Percentiles rank a stretch among this genome's conserved stretches.
Conservation (phyloP, 1,140 invertebrate genomes). For the Ceratitis capitata region DNA sequence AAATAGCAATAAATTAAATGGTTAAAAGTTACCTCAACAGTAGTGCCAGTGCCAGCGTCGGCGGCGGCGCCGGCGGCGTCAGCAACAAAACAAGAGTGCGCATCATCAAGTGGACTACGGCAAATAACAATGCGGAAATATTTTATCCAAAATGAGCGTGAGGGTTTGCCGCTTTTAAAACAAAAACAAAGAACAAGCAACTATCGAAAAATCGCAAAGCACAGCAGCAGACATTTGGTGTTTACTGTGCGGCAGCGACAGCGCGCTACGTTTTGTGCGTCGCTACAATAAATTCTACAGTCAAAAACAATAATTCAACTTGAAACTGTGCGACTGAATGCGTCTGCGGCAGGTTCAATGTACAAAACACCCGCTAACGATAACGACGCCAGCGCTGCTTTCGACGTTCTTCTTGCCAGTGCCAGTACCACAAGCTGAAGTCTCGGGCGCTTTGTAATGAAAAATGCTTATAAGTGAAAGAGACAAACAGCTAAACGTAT, state of each 20-base stretch:
- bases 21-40: conserved; percentile 37
- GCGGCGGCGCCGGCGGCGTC: conserved; percentile 39
- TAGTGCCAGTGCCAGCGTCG: conserved; percentile 20
- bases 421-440: neutral
- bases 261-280: neutral
- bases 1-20: conserved; percentile 36
- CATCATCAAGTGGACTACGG: conserved; percentile 49
- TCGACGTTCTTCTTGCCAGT: too few relatives aligned
- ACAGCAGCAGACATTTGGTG: conserved; percentile 56
- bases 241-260: conserved; percentile 42
- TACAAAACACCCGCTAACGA: neutral
- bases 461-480: too few relatives aligned
- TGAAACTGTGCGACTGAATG: conserved; percentile 41
- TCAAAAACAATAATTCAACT: conserved; percentile 64
- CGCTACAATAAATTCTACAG: conserved; percentile 42
- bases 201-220: neutral
- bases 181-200: conserved; percentile 2
- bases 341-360: conserved; percentile 18
- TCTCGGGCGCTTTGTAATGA: too few relatives aligned
- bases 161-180: neutral
- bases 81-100: conserved; percentile 51
- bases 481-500: too few relatives aligned
- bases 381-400: neutral
- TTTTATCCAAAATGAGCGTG: neutral
- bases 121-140: neutral